Evolutionary conservation across 2,888 invertebrate species (phyloP), one percentile per base, ranked within the genome.

Genomic region (Holacanthella duospinosa): DNA sequence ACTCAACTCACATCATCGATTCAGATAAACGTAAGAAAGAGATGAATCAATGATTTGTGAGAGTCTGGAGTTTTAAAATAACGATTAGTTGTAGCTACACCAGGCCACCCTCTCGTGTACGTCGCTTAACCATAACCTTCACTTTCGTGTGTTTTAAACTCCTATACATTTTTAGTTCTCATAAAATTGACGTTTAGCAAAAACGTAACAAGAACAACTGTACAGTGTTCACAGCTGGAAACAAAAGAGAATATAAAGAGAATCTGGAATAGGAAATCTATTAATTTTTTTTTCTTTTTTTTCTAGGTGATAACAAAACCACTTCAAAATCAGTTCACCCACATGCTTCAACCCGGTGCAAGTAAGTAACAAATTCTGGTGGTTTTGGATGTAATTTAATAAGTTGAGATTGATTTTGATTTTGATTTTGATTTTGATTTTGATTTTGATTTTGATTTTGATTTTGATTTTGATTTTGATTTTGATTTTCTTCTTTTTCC

Each of bases 391-490:
- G n/a, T n/a, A n/a, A n/a, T n/a, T n/a, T n/a, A n/a, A n/a, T n/a
- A n/a, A n/a, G n/a, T 19, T 12, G 9, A 55, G 25, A 6, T 29
- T 6, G 21, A 26, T 21, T 48, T 48, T 21, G 4, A 21, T 25
- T 55, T 55, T 55, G 55, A 79, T 85, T 87, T 2, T 21, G 19
- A 48, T 48, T 48, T 48, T n/a, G 4, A n/a, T 16, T n/a, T 48
- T 48, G n/a, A n/a, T n/a, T n/a, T 28, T 25, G 24, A 25, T 55
- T 24, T 19, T 12, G 9, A 55, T 24, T 6, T 29, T 6, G 21
- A 26, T 21, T 48, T 48, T 21, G 4, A 21, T 25, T 55, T 55
- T 55, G 55, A 79, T 85, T 87, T 2, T 21, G 19, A 48, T 48
- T 48, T 48, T n/a, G 4, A n/a, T 16, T n/a, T 48, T 48, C n/a